phyloP scores from a whole-genome alignment of 2,888 invertebrate genomes.

The Odiellus spinosus region DNA sequence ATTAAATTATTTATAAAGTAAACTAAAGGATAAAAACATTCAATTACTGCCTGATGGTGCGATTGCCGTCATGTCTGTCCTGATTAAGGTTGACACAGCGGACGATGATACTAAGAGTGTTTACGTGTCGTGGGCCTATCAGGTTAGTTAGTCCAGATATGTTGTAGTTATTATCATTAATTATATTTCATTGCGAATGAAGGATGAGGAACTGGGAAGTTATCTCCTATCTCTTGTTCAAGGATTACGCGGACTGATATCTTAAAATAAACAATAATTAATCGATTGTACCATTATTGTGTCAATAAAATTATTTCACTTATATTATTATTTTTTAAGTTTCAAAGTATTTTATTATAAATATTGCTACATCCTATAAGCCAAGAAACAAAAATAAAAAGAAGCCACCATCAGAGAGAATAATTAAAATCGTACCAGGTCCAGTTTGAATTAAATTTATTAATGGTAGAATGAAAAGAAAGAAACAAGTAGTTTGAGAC shows the following conservation, averaged over 20 bases:
- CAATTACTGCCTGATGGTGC: slow-evolving; percentile 57
- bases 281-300: no score
- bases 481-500: no score
- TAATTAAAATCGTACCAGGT: no score
- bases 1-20: slow-evolving; percentile 26
- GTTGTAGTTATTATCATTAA: not conserved
- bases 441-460: no score
- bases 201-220: slow-evolving; percentile 87
- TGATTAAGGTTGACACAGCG: slow-evolving; percentile 72
- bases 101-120: slow-evolving; percentile 65
- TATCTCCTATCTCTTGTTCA: slow-evolving; percentile 50
- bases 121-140: slow-evolving; percentile 86
- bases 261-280: no score
- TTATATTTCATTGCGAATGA: slow-evolving; percentile 11
- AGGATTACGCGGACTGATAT: slow-evolving; percentile 3
- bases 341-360: no score
- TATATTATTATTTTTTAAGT: no score
- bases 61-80: slow-evolving; percentile 74
- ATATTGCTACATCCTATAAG: no score
- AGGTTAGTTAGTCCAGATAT: no score
- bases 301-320: not conserved
- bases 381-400: no score
- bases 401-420: no score
- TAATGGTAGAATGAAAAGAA: no score
- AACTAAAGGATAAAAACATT: slow-evolving; percentile 44